Base-by-base conservation (phyloP, 2,888 invertebrate species). In the Halictus quadricinctus region DNA sequence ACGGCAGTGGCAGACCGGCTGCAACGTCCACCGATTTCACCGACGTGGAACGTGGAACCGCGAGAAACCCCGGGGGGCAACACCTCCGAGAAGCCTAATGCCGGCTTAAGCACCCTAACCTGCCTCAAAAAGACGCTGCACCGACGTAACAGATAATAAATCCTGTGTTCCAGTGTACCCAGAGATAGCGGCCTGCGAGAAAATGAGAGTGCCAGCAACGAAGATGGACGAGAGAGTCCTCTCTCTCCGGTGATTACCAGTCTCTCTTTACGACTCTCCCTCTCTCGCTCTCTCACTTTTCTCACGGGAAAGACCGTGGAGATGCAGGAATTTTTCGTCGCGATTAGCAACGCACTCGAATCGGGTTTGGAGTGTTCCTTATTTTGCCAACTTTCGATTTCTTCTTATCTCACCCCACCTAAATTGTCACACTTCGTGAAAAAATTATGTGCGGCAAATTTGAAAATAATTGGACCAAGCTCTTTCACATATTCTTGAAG, bases 91-190 rank as follows among this genome's bases (percentile, higher is more conserved):
- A 87, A 41, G 50, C 50, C 91, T 91, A 92, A 90, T 91, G 87
- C 83, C 87, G 87, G 88, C 90, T 89, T 88, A 89, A 91, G 88
- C 87, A 81, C 90, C 90, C 90, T 91, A 90, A 93, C 93, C 93
- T 93, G 89, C 92, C 93, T 90, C 93, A 92, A 92, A 64, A 90
- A 90, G 88, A 91, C 89, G 89, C 87, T 91, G 82, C 88, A 81
- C 85, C 76, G 75, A 86, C 88, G 89, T 91, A 88, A 90, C 86
- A 89, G 90, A 91, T 89, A 88, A 92, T 92, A 91, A 91, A 91
- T 91, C 88, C 87, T 77, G 76, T 75, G 79, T 69, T 86, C 69
- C 86, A 74, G 64, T 54, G 79, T 69, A 29, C 82, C 85, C 79
- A 82, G 85, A 80, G 85, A 84, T 81, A 79, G 84, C 77, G 60